Base-by-base conservation (phyloP, 2,797 vertebrate genomes). In the Gallirallus australis region DNA sequence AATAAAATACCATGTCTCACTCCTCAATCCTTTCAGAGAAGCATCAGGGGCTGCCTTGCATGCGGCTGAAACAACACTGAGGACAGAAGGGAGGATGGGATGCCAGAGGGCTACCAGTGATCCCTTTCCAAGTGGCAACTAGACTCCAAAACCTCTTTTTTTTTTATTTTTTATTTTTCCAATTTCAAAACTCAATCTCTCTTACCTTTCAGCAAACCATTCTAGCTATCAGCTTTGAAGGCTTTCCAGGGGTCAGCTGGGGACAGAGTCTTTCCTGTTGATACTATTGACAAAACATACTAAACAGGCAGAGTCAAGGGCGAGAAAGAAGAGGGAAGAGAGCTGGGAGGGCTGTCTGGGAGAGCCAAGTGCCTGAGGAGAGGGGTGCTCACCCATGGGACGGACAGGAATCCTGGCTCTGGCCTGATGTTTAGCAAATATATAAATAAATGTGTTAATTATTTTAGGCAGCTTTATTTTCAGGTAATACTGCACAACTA, bases 61-160 rank as follows among this genome's bases (percentile, higher is more conserved):
- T 0, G 2, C 0, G 6, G 75, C 19, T 18, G 15, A 35, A 45
- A 45, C 69, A 40, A 14, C 27, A 15, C 15, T 39, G 30, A 64
- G 45, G 42, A 81, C 11, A 11, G 4, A 7, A n/a, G 25, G 54
- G n/a, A 54, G 15, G 28, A 56, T 1, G 3, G 0, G 18, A 31
- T 7, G 0, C n/a, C 4, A 0, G 30, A 23, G 21, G 16, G 28
- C n/a, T 50, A 42, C 60, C 1, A 0, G 19, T 1, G 0, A 7
- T 72, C 40, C 24, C 23, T 42, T 52, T 56, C 28, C 68, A 87
- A 25, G 13, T 5, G 5, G 3, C 37, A 63, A 17, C 7, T 4
- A 0, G 23, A 35, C 20, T 30, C 28, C 24, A 31, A 30, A 42
- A 18, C 2, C 2, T 13, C 12, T 4, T 12, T 15, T 16, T 10